phyloP scores from a whole-genome alignment of 1,140 invertebrate genomes.

The Lordiphosa collinella region DNA sequence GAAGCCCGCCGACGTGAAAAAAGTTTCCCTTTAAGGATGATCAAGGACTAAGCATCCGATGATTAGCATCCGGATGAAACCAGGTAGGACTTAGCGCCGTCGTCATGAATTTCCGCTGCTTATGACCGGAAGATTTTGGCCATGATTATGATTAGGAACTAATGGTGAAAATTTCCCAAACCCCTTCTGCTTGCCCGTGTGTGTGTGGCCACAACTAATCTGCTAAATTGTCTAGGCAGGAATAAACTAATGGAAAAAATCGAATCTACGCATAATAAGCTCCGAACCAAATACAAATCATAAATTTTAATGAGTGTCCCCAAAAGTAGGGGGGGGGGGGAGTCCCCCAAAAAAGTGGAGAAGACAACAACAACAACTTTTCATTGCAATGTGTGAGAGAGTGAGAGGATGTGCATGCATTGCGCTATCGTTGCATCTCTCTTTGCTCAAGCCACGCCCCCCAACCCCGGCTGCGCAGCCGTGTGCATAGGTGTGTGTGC shows the following conservation, averaged over 20 bases:
- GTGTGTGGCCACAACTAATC: constrained; percentile 66
- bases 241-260: constrained; percentile 27
- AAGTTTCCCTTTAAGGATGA: constrained; percentile 45
- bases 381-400: constrained; percentile 58
- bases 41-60: constrained; percentile 50
- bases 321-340: constrained; percentile 19
- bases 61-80: constrained; percentile 62
- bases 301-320: constrained; percentile 73
- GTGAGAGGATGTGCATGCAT: constrained; percentile 17
- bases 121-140: constrained; percentile 71
- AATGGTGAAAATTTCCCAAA: constrained; percentile 70
- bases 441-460: constrained; percentile 48
- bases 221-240: constrained; percentile 68
- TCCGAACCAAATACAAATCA: constrained; percentile 67
- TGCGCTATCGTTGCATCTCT: constrained; percentile 52
- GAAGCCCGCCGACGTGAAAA: constrained; percentile 10
- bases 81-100: constrained; percentile 64
- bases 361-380: constrained; percentile 13
- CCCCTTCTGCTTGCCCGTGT: constrained; percentile 15
- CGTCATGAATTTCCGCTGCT: constrained; percentile 63
- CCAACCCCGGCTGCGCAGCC: constrained; percentile 49
- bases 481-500: constrained; percentile 27
- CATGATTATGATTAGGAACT: constrained; percentile 69
- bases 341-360: constrained; percentile 13
- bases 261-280: constrained; percentile 58